Base-by-base conservation (phyloP, 2,888 invertebrate species). In the Pogonocherus hispidulus region DNA sequence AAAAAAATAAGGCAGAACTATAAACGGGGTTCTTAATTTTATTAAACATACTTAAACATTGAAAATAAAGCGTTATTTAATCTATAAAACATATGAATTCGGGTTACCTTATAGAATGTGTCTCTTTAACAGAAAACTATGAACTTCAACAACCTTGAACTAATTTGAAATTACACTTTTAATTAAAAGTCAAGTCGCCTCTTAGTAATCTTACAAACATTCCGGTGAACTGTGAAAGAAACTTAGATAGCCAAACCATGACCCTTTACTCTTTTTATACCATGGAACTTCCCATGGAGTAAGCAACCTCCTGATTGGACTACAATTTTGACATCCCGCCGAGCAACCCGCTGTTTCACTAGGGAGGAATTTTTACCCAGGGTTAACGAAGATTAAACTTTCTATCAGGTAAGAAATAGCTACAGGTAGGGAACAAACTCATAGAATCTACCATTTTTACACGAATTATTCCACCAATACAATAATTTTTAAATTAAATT, bases 351-450 rank as follows among this genome's bases (percentile, higher is more conserved):
- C 78, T 77, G 81, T 54, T 72, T 54, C 56, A 63, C 66, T 65
- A 73, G 72, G 71, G 72, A 76, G 76, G 76, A 73, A 75, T 77
- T 76, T 76, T 76, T 72, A 70, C 74, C 71, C 78, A 77, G 75
- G 70, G 73, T 76, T 78, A 78, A 78, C 78, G 77, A 74, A 74
- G 78, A 78, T 75, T 73, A 79, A 78, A 77, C 77, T 79, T 75
- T 77, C 75, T 73, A 57, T 54, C 75, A 73, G 76, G 76, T 76
- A 75, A 72, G 60, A 71, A 63, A 70, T 27, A 67, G 41, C 18
- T 16, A 2, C 72, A 75, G 72, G 60, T 22, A 59, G 67, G 72
- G 70, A 41, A 72, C 69, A 63, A 18, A 37, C 47, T 41, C 6
- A 14, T 18, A 47, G 22, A 6, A 47, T 19, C 22, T 19, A 47